phyloP scores from a whole-genome alignment of 2,113 vertebrate species.

The Orthonyx spaldingii region DNA sequence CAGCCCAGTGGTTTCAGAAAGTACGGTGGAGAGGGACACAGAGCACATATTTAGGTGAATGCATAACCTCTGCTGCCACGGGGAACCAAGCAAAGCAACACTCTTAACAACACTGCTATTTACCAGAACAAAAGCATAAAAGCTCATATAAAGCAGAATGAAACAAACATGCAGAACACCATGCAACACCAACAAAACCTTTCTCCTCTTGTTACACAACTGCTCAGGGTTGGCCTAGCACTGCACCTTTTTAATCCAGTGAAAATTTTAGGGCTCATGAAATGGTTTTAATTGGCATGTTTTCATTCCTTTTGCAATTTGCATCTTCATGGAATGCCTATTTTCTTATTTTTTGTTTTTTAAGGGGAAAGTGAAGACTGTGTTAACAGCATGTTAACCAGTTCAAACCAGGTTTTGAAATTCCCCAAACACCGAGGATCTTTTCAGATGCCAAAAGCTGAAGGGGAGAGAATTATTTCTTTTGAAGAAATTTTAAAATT shows the following conservation, averaged over 20 bases:
- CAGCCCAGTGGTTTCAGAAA: background rate
- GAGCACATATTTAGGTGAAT: background rate
- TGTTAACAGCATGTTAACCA: background rate
- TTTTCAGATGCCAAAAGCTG: background rate
- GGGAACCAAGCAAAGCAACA: background rate
- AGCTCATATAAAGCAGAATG: background rate
- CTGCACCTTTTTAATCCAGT: background rate
- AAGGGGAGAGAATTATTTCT: background rate
- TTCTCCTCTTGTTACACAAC: background rate
- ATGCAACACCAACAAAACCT: background rate
- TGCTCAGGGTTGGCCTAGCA: background rate
- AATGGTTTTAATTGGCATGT: background rate
- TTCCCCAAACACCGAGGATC: background rate
- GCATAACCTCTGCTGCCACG: background rate
- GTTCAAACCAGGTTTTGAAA: background rate
- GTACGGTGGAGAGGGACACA: accelerated
- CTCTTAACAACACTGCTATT: background rate
- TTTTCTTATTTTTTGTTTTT: background rate
- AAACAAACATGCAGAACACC: background rate
- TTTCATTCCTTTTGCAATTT: background rate
- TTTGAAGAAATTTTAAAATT: background rate
- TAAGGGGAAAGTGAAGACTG: background rate
- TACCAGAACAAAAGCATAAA: background rate
- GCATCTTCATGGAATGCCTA: background rate
- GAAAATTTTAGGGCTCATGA: background rate